These are phyloP conservation scores for Petrocephalus microphthalmus DNA, from an alignment of 2,113 vertebrate species.

Conservation along the genomic window DNA sequence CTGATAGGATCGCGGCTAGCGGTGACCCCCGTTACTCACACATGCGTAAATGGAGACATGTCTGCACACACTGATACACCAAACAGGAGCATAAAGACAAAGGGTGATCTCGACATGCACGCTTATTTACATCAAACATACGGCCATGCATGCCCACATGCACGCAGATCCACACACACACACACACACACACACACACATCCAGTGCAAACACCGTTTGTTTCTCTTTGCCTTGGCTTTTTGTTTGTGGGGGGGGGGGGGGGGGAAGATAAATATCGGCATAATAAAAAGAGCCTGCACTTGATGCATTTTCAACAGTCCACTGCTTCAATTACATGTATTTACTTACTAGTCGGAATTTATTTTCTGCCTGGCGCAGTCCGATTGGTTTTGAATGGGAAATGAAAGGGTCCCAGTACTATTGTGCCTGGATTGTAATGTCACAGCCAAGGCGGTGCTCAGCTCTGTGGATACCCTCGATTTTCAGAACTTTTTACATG, in stretches of 20 bases:
- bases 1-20: background rate
- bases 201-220: slow-evolving; percentile 37
- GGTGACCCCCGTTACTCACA: background rate
- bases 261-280: slow-evolving; percentile 58
- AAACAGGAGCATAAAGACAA: background rate
- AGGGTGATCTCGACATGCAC: background rate
- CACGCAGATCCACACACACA: slow-evolving; percentile 15
- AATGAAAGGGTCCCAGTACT: slow-evolving; percentile 49
- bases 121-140: slow-evolving; percentile 34
- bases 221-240: slow-evolving; percentile 43
- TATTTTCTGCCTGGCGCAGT: slow-evolving; percentile 52
- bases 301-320: slow-evolving; percentile 63
- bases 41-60: background rate
- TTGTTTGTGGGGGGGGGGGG: slow-evolving; percentile 44
- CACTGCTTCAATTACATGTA: slow-evolving; percentile 61
- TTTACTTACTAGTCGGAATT: slow-evolving; percentile 63
- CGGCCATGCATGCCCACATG: background rate
- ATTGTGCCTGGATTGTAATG: slow-evolving; percentile 46
- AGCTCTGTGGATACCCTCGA: slow-evolving; percentile 31
- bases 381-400: slow-evolving; percentile 53
- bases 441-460: slow-evolving; percentile 17
- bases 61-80: background rate
- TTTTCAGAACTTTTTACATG: slow-evolving; percentile 45
- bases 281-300: slow-evolving; percentile 53
- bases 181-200: slow-evolving; percentile 21